These are phyloP conservation scores for Todiramphus saurophagus DNA, from an alignment of 2,113 vertebrate genomes.

Conservation along the genomic window DNA sequence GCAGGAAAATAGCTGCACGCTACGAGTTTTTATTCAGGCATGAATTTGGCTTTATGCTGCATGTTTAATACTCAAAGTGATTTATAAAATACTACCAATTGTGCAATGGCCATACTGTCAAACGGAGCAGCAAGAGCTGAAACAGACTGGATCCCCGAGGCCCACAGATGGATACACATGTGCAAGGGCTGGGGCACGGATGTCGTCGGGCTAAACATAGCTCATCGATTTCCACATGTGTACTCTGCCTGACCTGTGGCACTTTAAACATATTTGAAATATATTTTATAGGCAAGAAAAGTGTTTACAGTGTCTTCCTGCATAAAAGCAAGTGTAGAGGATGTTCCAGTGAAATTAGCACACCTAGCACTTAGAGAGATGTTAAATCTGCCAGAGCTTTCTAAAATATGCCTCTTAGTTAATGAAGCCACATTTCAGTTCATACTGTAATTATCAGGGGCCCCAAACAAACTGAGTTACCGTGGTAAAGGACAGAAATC, in stretches of 20 bases:
- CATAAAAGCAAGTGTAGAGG: not conserved
- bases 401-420: not conserved
- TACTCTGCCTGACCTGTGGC: not conserved
- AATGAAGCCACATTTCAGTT: not conserved
- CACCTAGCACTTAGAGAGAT: not conserved
- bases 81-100: slow-evolving; percentile 24
- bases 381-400: not conserved
- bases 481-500: not conserved
- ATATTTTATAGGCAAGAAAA: not conserved
- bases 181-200: not conserved
- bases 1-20: slow-evolving; percentile 55
- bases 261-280: not conserved
- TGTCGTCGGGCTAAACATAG: not conserved
- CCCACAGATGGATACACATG: rapidly evolving
- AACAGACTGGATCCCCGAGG: not conserved
- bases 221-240: not conserved
- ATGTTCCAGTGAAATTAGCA: not conserved
- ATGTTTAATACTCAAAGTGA: slow-evolving; percentile 8
- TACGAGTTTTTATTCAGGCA: not conserved
- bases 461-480: not conserved
- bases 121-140: not conserved
- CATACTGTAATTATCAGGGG: not conserved
- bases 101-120: not conserved
- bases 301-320: not conserved
- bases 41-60: slow-evolving; percentile 9